Evolutionary conservation across 2,797 vertebrate species (phyloP).

Genomic region (Sebastes diploproa): DNA sequence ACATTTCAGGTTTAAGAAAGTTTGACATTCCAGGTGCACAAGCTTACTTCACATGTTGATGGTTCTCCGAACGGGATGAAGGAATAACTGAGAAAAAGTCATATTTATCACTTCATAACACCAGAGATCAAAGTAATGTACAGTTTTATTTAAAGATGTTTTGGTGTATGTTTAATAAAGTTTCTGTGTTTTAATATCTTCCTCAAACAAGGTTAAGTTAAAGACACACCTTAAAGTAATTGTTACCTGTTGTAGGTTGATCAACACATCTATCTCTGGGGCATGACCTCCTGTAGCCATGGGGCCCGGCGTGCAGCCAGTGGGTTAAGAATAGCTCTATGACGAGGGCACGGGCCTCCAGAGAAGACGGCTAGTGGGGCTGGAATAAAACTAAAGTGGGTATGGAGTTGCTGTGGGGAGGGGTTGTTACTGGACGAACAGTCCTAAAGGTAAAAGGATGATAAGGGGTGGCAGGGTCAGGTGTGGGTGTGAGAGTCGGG

Average conservation of each 20-base stretch:
- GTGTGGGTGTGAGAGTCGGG: neutral
- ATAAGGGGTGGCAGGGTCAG: neutral
- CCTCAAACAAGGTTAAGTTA: neutral
- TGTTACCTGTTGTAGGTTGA: constrained; percentile 82
- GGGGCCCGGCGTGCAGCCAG: constrained; percentile 66
- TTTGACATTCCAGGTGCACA: neutral
- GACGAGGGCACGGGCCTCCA: neutral
- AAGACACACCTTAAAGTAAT: neutral
- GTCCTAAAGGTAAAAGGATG: neutral
- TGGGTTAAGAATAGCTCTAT: neutral
- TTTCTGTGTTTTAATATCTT: neutral
- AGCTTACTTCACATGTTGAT: neutral
- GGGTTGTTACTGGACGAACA: constrained; percentile 1
- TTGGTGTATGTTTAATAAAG: neutral
- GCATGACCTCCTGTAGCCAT: constrained; percentile 86
- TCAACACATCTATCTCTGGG: constrained; percentile 81
- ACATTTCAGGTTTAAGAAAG: neutral
- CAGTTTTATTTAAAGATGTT: neutral
- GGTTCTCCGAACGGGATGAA: neutral
- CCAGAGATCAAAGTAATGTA: neutral
- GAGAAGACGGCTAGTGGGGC: neutral
- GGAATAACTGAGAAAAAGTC: neutral
- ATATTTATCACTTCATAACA: neutral
- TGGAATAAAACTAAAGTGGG: neutral
- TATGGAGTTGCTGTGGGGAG: neutral